A percentile compares a stretch with the other conserved stretches of the same genome.
phyloP scores from a whole-genome alignment of 2,113 vertebrate species.

The Saimiri boliviensis region DNA sequence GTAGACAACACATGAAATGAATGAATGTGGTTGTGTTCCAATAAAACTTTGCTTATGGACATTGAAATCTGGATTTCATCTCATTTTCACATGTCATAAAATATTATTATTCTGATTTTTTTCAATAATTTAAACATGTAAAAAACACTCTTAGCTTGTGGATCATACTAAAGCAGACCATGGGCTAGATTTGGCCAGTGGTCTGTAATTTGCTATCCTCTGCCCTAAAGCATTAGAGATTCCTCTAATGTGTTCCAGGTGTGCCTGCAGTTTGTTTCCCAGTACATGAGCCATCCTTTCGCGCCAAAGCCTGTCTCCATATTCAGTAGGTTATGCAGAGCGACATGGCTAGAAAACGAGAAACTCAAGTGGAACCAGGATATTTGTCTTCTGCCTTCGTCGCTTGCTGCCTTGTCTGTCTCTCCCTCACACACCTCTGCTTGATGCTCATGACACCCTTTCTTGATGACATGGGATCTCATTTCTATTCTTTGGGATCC shows the following conservation, averaged over 20 bases:
- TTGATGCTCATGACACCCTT: neutral
- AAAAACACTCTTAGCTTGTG: neutral
- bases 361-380: neutral
- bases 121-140: neutral
- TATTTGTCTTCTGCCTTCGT: neutral
- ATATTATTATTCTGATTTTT: neutral
- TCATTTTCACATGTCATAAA: neutral
- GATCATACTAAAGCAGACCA: neutral
- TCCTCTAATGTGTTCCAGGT: neutral
- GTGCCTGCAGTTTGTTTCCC: neutral
- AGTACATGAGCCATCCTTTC: neutral
- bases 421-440: neutral
- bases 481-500: neutral
- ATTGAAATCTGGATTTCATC: neutral
- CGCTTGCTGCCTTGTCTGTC: neutral
- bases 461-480: neutral
- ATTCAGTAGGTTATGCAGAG: neutral
- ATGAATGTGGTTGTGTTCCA: neutral
- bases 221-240: neutral
- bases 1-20: neutral
- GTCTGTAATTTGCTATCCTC: neutral
- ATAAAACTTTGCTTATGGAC: neutral
- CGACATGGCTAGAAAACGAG: neutral
- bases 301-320: neutral
- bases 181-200: neutral